These are phyloP conservation scores for Hippocampus mohnikei DNA, from an alignment of 2,113 vertebrate genomes.

Conservation along the genomic window DNA sequence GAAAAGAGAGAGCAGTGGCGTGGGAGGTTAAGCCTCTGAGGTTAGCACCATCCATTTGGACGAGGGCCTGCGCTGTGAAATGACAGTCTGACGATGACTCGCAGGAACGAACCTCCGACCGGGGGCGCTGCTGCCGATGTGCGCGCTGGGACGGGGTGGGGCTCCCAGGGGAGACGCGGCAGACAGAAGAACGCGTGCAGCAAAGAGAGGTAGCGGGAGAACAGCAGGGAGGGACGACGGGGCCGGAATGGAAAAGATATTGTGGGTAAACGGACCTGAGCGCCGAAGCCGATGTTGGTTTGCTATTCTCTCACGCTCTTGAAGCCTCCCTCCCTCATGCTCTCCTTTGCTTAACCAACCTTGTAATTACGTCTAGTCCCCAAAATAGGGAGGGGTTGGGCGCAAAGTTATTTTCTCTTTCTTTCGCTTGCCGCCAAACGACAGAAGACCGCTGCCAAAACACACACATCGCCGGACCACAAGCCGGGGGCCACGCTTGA, in stretches of 20 bases:
- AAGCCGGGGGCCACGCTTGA: slow-evolving; percentile 34
- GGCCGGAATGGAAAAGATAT: slow-evolving; percentile 8
- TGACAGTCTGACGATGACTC: slow-evolving; percentile 66
- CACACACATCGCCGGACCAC: slow-evolving; percentile 49
- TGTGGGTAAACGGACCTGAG: slow-evolving; percentile 41
- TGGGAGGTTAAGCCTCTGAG: slow-evolving; percentile 60
- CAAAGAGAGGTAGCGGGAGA: slow-evolving; percentile 2
- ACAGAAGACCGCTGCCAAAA: slow-evolving; percentile 54
- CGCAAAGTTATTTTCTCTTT: slow-evolving; percentile 61
- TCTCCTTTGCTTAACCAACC: slow-evolving; percentile 61
- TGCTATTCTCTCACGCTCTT: slow-evolving; percentile 45
- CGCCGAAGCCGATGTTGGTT: slow-evolving; percentile 33
- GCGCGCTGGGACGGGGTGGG: slow-evolving; percentile 23
- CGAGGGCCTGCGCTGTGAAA: slow-evolving; percentile 52
- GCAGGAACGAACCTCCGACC: slow-evolving; percentile 59
- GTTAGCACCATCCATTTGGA: slow-evolving; percentile 55
- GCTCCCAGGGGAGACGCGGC: slow-evolving; percentile 16
- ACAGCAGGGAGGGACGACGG: slow-evolving; percentile 14
- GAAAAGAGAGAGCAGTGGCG: slow-evolving; percentile 48
- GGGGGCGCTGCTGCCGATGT: not conserved
- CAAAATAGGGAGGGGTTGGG: slow-evolving; percentile 48
- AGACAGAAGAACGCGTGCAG: slow-evolving; percentile 18
- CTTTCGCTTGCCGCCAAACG: slow-evolving; percentile 64
- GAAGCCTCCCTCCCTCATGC: slow-evolving; percentile 43
- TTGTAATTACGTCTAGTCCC: slow-evolving; percentile 66